Conservation (phyloP, 2,797 vertebrate species). For the Gymnoscopelus braueri region DNA sequence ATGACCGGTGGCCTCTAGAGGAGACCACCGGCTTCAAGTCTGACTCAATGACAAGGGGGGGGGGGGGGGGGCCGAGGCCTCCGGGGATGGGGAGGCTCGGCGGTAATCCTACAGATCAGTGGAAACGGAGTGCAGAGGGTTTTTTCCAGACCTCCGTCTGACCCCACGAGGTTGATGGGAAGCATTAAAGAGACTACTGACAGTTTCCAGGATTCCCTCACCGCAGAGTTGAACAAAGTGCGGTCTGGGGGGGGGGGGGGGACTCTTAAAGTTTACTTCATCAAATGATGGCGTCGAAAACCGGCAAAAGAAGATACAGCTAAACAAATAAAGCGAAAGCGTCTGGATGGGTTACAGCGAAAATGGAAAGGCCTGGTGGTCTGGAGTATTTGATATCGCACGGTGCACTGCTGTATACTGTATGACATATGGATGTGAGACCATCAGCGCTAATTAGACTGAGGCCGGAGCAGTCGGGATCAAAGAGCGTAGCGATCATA, state of each 20-base stretch:
- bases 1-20: conserved; percentile 35
- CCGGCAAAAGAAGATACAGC: neutral
- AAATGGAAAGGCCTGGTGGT: neutral
- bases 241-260: neutral
- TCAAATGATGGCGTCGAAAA: neutral
- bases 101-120: conserved; percentile 30
- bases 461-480: conserved; percentile 19
- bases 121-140: neutral
- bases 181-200: conserved; percentile 9
- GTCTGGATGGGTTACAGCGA: conserved; percentile 9
- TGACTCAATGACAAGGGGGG: neutral
- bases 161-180: conserved; percentile 17
- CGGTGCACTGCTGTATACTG: neutral
- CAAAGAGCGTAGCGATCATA: conserved; percentile 20
- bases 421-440: conserved; percentile 21
- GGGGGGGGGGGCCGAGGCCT: no score
- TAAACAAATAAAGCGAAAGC: neutral
- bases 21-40: conserved; percentile 13
- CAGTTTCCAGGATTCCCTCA: conserved; percentile 1
- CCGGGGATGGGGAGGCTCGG: neutral
- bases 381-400: neutral
- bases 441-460: conserved; percentile 5
- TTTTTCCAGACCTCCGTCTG: conserved; percentile 37
- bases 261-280: neutral
- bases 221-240: neutral